These are phyloP conservation scores for Cabera pusaria DNA, from an alignment of 2,888 invertebrate species.

Conservation along the genomic window DNA sequence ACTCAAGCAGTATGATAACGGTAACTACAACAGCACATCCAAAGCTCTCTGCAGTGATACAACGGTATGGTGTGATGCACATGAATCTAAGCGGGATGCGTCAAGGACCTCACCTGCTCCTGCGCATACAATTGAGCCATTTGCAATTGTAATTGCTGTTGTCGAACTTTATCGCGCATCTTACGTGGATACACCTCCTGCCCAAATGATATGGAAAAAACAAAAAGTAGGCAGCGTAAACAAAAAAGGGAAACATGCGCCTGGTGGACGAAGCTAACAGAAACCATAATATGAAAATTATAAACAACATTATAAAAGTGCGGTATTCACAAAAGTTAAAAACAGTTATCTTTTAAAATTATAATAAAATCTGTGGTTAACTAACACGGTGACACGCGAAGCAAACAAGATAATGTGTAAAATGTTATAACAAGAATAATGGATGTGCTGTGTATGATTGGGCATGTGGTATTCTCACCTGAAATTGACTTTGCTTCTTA, in stretches of 20 bases:
- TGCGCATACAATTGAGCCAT: constrained; percentile 82
- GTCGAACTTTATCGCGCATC: constrained; percentile 91
- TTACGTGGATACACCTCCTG: constrained; percentile 92
- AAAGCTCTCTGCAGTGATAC: constrained; percentile 65
- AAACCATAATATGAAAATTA: constrained; percentile 41
- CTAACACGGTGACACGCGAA: constrained; percentile 69
- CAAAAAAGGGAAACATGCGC: constrained; percentile 78
- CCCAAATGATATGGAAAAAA: constrained; percentile 84
- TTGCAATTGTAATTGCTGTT: constrained; percentile 85
- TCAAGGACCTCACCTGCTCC: constrained; percentile 79
- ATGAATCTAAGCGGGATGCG: constrained; percentile 71
- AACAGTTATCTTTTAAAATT: constrained; percentile 48
- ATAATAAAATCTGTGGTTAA: constrained; percentile 60
- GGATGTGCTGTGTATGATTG: constrained; percentile 71
- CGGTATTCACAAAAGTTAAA: constrained; percentile 51
- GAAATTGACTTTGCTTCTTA: constrained; percentile 86
- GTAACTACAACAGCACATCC: constrained; percentile 79
- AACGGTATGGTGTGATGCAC: constrained; percentile 49
- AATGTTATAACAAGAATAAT: constrained; percentile 61
- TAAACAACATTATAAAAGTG: constrained; percentile 45
- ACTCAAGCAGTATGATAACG: constrained; percentile 67
- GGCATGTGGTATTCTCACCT: constrained; percentile 70
- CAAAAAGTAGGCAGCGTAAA: constrained; percentile 82
- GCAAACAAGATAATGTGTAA: constrained; percentile 52
- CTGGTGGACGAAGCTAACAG: constrained; percentile 56